A percentile compares a stretch with the other conserved stretches of the same genome.
phyloP scores from a whole-genome alignment of 2,797 vertebrate genomes.

The Pipistrellus kuhlii region DNA sequence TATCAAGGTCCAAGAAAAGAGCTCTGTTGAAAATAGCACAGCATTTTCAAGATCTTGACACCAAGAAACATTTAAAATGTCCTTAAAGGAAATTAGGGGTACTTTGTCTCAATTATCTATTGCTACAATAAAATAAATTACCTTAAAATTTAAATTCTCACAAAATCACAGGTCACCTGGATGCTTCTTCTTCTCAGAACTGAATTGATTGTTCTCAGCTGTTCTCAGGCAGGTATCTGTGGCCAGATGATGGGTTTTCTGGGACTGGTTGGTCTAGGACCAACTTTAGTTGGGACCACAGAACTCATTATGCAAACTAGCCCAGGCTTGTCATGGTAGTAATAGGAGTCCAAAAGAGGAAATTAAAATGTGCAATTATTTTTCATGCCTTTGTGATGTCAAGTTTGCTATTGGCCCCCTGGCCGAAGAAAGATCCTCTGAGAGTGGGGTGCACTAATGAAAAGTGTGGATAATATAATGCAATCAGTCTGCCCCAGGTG shows the following conservation, averaged over 20 bases:
- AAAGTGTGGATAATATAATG: background rate
- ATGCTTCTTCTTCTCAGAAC: background rate
- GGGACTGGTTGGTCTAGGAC: background rate
- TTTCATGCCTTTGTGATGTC: background rate
- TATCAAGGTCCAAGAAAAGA: background rate
- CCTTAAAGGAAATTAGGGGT: background rate
- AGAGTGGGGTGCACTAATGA: accelerated
- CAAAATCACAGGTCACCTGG: background rate
- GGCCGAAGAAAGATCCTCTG: background rate
- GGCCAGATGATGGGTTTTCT: background rate
- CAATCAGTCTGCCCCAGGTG: background rate
- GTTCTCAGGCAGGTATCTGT: background rate
- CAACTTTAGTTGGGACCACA: background rate
- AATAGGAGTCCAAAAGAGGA: background rate
- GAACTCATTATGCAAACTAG: background rate
- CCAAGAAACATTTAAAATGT: background rate
- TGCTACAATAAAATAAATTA: background rate
- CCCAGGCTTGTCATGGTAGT: background rate
- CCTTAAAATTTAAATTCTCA: slow-evolving; percentile 13
- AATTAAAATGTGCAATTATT: background rate
- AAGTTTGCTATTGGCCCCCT: background rate
- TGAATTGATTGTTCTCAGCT: background rate
- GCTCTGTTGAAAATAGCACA: background rate
- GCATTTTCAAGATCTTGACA: background rate
- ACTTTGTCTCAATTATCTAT: background rate